Conservation (phyloP, 1,140 invertebrate genomes). For the Ceratoteleas bidentatus region DNA sequence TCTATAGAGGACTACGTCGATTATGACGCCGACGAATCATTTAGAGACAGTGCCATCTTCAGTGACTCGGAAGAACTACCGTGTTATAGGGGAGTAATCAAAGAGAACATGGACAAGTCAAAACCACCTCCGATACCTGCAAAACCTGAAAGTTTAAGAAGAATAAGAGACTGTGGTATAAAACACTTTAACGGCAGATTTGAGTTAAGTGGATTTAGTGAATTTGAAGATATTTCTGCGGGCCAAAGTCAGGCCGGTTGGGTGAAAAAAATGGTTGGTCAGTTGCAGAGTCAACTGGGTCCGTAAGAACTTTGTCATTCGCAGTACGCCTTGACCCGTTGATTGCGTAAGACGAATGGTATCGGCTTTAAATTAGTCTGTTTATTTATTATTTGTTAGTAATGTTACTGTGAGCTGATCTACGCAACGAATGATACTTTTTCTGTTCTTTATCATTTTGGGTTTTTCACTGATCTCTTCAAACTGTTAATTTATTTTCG, state of each 20-base stretch:
- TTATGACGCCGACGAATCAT: constrained; percentile 84
- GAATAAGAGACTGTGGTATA: constrained; percentile 24
- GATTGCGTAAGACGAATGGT: too few relatives aligned
- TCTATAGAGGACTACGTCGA: constrained; percentile 85
- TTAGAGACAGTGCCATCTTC: constrained; percentile 92
- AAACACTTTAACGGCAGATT: constrained; percentile 26
- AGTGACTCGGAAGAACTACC: constrained; percentile 85
- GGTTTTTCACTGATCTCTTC: too few relatives aligned
- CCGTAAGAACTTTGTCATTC: neutral
- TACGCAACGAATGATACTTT: too few relatives aligned
- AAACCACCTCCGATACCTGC: constrained; percentile 78
- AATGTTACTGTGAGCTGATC: too few relatives aligned
- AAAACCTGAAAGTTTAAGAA: constrained; percentile 73
- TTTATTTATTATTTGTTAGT: too few relatives aligned
- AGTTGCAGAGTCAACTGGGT: constrained; percentile 70
- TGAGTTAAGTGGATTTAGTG: constrained; percentile 32
- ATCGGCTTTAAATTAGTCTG: too few relatives aligned
- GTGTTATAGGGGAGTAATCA: constrained; percentile 41
- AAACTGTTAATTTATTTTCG: too few relatives aligned
- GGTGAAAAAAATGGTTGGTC: constrained; percentile 79
- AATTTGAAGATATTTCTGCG: constrained; percentile 75
- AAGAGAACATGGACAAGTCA: constrained; percentile 52
- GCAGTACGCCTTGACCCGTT: too few relatives aligned
- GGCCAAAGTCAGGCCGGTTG: constrained; percentile 79
- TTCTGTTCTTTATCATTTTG: too few relatives aligned